These are phyloP conservation scores for Salminus brasiliensis DNA, from an alignment of 2,113 vertebrate genomes.

Conservation along the genomic window DNA sequence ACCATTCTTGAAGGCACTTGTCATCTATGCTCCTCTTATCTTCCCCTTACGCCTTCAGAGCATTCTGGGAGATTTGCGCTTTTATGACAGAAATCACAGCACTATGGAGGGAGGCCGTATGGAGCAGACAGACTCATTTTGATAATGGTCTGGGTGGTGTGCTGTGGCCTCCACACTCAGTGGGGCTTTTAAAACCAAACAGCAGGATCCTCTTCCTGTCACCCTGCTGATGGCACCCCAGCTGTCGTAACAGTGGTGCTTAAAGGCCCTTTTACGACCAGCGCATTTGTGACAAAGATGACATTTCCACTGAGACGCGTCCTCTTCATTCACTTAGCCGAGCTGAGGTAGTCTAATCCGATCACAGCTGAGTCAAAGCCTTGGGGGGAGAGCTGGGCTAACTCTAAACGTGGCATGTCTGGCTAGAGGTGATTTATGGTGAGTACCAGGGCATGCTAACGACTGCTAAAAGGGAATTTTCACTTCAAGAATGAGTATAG, in stretches of 20 bases:
- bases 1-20: neutral
- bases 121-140: constrained; percentile 4
- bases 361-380: constrained; percentile 7
- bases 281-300: constrained; percentile 17
- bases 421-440: neutral
- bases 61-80: neutral
- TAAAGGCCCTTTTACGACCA: constrained; percentile 20
- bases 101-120: neutral
- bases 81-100: neutral
- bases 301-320: constrained; percentile 19
- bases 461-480: neutral
- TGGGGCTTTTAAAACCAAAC: neutral
- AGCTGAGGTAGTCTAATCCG: constrained; percentile 29
- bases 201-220: neutral
- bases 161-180: constrained; percentile 3
- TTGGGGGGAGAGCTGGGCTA: neutral
- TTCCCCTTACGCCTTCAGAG: neutral
- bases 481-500: neutral
- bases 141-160: neutral
- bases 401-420: neutral
- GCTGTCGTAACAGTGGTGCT: constrained; percentile 2
- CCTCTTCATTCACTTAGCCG: constrained; percentile 19
- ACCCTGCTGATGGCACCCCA: neutral
- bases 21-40: neutral
- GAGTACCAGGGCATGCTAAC: neutral